Evolutionary conservation across 92 coral and sea anemone genomes (phyloP), one percentile per base, ranked within the genome.

Genomic region (Siderastrea siderea): DNA sequence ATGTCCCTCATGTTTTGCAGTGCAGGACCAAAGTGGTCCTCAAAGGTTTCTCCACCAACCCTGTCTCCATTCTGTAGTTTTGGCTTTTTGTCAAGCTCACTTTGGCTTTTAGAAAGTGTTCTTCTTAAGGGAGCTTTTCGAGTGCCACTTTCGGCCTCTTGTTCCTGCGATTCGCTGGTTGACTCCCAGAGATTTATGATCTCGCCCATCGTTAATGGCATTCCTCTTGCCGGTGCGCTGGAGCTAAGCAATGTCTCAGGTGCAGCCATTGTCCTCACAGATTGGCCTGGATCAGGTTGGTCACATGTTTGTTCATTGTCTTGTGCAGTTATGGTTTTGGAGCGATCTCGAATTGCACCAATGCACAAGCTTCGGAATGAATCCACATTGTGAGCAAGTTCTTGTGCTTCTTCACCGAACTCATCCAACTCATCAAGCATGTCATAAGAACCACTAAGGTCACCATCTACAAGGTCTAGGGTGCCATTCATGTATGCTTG

Each of bases 21-120:
- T 43, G 98, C 96, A 10, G 98, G 98, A 67, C 99, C 99, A 89
- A 98, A 98, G 78, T 95, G 94, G 61, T 96, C 97, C 79, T 94
- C 95, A 83, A 98, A 98, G 11, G 96, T 98, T 63, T 90, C 96
- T 11, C 86, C 92, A 16, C 72, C 87, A 15, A 71, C 73, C n/a
- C 67, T 81, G 15, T 89, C 88, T 46, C 79, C 83, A 53, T 68
- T 69, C 51, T 38, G 48, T 11, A 55, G 38, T 19, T 26, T 83
- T 3, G 81, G 10, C 48, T 74, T 68, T 19, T 7, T 75, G 81
- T 68, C 74, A 17, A 95, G n/a, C 10, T 93, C 84, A 75, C 85
- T 55, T 17, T 88, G 80, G 78, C 98, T 95, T 75, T 91, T 95
- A 50, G 98, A 93, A 47, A 60, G 88, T 47, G 68, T 77, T 68